Percentiles rank a stretch among this genome's conserved stretches.
phyloP scores from a whole-genome alignment of 2,113 vertebrate species.

The Sprattus sprattus region DNA sequence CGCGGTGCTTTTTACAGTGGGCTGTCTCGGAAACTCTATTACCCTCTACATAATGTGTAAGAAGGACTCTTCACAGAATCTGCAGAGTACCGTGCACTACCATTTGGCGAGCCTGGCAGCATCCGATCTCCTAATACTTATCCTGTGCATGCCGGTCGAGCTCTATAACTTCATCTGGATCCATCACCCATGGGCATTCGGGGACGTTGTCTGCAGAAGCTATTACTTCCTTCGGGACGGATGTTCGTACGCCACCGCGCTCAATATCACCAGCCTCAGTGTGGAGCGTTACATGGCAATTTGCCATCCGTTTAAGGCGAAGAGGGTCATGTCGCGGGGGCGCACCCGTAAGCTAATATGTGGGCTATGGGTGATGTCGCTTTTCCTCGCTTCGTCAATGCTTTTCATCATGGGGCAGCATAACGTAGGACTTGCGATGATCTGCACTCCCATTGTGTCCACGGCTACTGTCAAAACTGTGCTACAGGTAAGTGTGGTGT shows the following conservation, averaged over 20 bases:
- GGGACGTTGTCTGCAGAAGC: conserved; percentile 70
- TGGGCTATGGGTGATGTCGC: conserved; percentile 76
- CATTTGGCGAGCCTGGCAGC: conserved; percentile 81
- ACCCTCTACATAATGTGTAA: conserved; percentile 63
- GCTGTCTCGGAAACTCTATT: conserved; percentile 77
- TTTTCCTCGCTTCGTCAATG: conserved; percentile 6
- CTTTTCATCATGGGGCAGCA: conserved; percentile 69
- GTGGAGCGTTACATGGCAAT: conserved; percentile 82
- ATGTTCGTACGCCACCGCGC: conserved; percentile 63
- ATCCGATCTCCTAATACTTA: conserved; percentile 79
- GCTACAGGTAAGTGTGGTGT: conserved; percentile 74
- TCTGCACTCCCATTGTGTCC: conserved; percentile 73
- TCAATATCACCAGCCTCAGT: conserved; percentile 72
- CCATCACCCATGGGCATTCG: conserved; percentile 83
- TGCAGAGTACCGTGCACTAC: conserved; percentile 81
- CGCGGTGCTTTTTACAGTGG: conserved; percentile 73
- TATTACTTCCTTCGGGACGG: conserved; percentile 81
- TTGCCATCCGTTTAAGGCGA: conserved; percentile 84
- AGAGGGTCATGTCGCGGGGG: conserved; percentile 82
- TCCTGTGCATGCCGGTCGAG: conserved; percentile 81
- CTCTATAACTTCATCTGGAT: conserved; percentile 86
- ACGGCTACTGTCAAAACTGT: conserved; percentile 68
- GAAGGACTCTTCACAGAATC: not conserved
- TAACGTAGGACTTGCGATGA: conserved; percentile 56
- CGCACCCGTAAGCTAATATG: conserved; percentile 42